A percentile compares a stretch with the other conserved stretches of the same genome.
Conservation (phyloP, 2,888 invertebrate genomes). For the Prosopocoilus inquinatus region DNA sequence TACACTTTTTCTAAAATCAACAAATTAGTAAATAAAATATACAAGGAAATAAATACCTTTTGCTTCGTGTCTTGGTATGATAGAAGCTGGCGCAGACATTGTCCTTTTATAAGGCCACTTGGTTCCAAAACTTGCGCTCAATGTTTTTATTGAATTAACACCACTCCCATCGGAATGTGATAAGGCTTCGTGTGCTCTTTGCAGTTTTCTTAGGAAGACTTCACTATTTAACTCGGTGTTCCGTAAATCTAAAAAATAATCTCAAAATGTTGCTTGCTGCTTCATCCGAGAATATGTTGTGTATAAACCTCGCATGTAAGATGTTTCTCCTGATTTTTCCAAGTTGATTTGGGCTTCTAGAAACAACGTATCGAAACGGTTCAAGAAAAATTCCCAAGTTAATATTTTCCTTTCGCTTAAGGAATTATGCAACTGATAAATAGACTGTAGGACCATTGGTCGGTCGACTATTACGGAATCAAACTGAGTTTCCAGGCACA, state of each 20-base stretch:
- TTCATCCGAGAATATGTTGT: background rate
- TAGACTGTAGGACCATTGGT: slow-evolving; percentile 92
- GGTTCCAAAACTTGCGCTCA: slow-evolving; percentile 84
- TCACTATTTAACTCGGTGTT: slow-evolving; percentile 88
- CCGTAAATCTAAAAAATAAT: slow-evolving; percentile 67
- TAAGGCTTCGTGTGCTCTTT: slow-evolving; percentile 85
- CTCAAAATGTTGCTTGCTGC: background rate
- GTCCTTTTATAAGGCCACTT: slow-evolving; percentile 96
- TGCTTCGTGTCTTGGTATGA: slow-evolving; percentile 71
- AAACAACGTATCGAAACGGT: slow-evolving; percentile 92
- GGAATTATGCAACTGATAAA: slow-evolving; percentile 92
- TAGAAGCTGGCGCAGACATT: slow-evolving; percentile 88
- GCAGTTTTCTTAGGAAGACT: slow-evolving; percentile 79
- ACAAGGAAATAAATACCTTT: slow-evolving; percentile 49
- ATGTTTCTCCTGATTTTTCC: slow-evolving; percentile 81
- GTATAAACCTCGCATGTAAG: slow-evolving; percentile 72
- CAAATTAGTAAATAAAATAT: slow-evolving; percentile 18
- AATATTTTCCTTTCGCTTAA: slow-evolving; percentile 87
- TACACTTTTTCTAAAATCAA: slow-evolving; percentile 75
- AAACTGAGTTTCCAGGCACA: slow-evolving; percentile 97
- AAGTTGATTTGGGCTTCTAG: slow-evolving; percentile 93
- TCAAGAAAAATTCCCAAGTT: slow-evolving; percentile 97
- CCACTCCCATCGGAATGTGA: slow-evolving; percentile 69
- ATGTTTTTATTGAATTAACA: slow-evolving; percentile 64
- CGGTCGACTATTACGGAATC: slow-evolving; percentile 96